Conservation (phyloP, 2,797 vertebrate species). For the Valencia hispanica region DNA sequence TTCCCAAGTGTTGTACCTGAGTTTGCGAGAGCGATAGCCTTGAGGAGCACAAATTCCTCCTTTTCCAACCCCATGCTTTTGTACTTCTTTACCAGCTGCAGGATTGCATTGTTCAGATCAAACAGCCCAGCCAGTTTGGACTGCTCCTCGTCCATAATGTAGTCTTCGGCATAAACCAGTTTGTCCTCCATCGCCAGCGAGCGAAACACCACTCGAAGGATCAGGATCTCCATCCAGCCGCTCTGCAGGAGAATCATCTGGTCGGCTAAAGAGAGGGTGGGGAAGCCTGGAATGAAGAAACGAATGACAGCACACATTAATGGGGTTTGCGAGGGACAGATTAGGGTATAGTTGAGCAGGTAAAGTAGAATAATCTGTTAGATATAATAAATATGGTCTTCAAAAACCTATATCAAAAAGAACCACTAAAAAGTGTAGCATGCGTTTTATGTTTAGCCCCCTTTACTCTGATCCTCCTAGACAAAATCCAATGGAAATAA, state of each 20-base stretch:
- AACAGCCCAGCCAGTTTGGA: slow-evolving; percentile 95
- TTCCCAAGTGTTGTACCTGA: slow-evolving; percentile 83
- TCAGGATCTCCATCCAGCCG: slow-evolving; percentile 98
- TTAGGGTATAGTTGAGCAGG: not conserved
- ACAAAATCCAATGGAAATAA: no score
- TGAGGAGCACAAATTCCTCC: slow-evolving; percentile 97
- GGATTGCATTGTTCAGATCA: slow-evolving; percentile 95
- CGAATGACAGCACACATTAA: not conserved
- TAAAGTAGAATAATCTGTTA: not conserved
- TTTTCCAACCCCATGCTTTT: slow-evolving; percentile 95
- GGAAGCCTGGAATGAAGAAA: slow-evolving; percentile 84
- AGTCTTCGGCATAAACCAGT: slow-evolving; percentile 97
- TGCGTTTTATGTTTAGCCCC: no score
- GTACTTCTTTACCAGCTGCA: slow-evolving; percentile 97
- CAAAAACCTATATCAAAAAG: not conserved
- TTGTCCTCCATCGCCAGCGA: slow-evolving; percentile 93
- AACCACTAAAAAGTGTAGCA: no score
- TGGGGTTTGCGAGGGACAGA: not conserved
- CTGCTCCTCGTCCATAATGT: slow-evolving; percentile 97
- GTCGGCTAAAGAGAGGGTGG: slow-evolving; percentile 93
- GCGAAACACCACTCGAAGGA: slow-evolving; percentile 94
- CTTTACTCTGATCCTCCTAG: no score
- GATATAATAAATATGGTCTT: not conserved
- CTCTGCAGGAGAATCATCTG: slow-evolving; percentile 99
- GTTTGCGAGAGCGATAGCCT: slow-evolving; percentile 97